These are phyloP conservation scores for Allygus modestus DNA, from an alignment of 2,888 invertebrate genomes.

Conservation along the genomic window DNA sequence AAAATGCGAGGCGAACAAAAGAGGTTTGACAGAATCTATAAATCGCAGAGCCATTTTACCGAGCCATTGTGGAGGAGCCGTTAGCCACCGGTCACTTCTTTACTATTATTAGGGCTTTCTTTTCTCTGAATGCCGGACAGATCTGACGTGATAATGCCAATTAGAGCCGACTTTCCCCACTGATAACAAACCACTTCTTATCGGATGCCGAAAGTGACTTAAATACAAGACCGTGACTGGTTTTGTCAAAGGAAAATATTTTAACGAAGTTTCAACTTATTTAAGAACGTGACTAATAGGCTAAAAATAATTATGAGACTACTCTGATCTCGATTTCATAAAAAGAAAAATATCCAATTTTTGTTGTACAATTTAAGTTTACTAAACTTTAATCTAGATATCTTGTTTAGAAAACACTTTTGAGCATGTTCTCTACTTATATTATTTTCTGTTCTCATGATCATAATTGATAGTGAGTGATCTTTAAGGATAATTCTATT, in stretches of 20 bases:
- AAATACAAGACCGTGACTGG: neutral
- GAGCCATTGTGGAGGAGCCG: neutral
- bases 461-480: too few relatives aligned
- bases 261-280: too few relatives aligned
- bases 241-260: neutral
- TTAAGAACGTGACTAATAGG: too few relatives aligned
- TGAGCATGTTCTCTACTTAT: too few relatives aligned
- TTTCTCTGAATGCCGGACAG: conserved; percentile 7
- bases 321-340: too few relatives aligned
- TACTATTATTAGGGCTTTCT: conserved; percentile 46
- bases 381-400: too few relatives aligned
- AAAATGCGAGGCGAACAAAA: conserved; percentile 50
- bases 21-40: conserved; percentile 55
- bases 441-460: too few relatives aligned
- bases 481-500: too few relatives aligned
- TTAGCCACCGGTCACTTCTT: conserved; percentile 35
- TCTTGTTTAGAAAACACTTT: too few relatives aligned
- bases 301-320: too few relatives aligned
- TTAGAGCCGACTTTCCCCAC: neutral
- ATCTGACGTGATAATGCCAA: neutral
- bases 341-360: too few relatives aligned
- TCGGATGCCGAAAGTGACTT: neutral
- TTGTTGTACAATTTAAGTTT: too few relatives aligned
- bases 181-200: neutral
- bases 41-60: conserved; percentile 29